phyloP scores from a whole-genome alignment of 1,140 invertebrate species.

The Achroia grisella region DNA sequence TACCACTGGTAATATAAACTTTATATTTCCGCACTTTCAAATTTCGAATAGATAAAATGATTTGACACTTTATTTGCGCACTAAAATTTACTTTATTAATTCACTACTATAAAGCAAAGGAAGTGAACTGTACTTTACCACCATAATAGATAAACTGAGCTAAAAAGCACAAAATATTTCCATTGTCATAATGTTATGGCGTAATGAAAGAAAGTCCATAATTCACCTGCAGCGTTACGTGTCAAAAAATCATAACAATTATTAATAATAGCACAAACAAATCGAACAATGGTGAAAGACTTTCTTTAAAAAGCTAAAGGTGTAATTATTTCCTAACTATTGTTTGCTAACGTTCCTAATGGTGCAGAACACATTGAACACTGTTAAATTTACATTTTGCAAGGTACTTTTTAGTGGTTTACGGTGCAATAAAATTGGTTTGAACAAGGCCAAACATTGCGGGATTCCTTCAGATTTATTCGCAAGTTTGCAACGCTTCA shows the following conservation, averaged over 20 bases:
- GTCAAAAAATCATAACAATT: conserved; percentile 58
- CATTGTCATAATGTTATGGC: conserved; percentile 7
- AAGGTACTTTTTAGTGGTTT: conserved; percentile 67
- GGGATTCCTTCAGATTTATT: conserved; percentile 49
- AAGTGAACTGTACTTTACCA: conserved; percentile 9
- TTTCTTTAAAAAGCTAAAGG: conserved; percentile 53
- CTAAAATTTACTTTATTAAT: too few relatives aligned
- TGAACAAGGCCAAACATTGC: conserved; percentile 66
- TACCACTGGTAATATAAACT: too few relatives aligned
- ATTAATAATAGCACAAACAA: conserved; percentile 44
- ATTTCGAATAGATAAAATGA: too few relatives aligned
- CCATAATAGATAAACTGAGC: conserved; percentile 12
- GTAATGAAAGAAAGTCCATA: conserved; percentile 19
- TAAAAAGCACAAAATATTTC: conserved; percentile 3
- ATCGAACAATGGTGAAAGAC: conserved; percentile 49
- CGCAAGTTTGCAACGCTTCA: conserved; percentile 17
- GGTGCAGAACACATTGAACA: conserved; percentile 49
- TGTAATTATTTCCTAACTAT: conserved; percentile 52
- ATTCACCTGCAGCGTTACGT: conserved; percentile 51
- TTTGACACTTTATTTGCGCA: too few relatives aligned
- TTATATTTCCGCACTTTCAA: too few relatives aligned
- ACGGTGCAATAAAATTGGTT: conserved; percentile 60
- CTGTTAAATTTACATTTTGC: conserved; percentile 31
- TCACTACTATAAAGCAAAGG: too few relatives aligned
- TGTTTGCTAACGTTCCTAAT: conserved; percentile 55